Base-by-base conservation (phyloP, 2,113 vertebrate species). In the Plestiodon gilberti region DNA sequence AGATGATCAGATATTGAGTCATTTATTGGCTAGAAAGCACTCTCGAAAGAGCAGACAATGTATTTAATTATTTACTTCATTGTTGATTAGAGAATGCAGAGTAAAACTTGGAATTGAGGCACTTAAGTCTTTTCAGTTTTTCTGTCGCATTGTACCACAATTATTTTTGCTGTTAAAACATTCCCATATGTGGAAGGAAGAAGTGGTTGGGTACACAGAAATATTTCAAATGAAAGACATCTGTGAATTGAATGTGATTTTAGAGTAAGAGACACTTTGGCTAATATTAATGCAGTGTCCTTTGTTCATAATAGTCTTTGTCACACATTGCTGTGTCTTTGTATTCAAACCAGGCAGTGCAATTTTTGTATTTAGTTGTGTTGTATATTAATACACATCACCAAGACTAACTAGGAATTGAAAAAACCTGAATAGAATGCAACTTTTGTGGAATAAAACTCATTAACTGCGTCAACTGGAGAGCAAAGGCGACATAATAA, bases 11-110 rank as follows among this genome's bases (percentile, higher is more conserved):
- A 78, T 85, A 85, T 59, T 61, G 84, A 85, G 76, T 59, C 65
- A 70, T 74, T 73, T 73, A 74, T 52, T 86, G 78, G n/a, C 57
- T 81, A 35, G n/a, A 55, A 81, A 86, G 69, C 59, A 81, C 78
- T 81, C 40, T 69, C 1, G 64, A 74, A 35, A 59, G 7, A 78
- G 69, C 38, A 74, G 57, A 81, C 57, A 83, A 89, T 81, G 0
- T 0, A 87, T 87, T 89, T 87, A 83, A 82, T 84, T 82, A 77
- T 89, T 91, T 92, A 82, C 77, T 84, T 88, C 25, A 76, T 13
- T 76, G 14, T 83, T 38, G 11, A 83, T 81, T 80, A 86, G 80
- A 76, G 88, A 90, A 81, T 74, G 1, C 1, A n/a, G 22, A 18
- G 5, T 18, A 88, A 67, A 86, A 76, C 40, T 76, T 48, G 80